Evolutionary conservation across 2,888 invertebrate species (phyloP), one percentile per base, ranked within the genome.

Genomic region (Athripsodes cinereus): DNA sequence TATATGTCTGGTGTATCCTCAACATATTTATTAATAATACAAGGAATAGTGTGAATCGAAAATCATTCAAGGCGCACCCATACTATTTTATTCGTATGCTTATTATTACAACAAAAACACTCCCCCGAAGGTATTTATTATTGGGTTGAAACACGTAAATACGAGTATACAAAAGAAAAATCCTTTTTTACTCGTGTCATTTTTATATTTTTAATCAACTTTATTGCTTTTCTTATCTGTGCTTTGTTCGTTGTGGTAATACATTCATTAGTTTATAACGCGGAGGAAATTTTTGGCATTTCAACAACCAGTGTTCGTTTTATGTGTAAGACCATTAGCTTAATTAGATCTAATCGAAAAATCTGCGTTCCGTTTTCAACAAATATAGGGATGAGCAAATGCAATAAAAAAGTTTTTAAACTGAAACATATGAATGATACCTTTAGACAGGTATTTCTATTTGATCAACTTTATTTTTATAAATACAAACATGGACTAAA

Each of bases 331-430:
- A 54, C 35, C 62, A 62, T 62, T 62, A 62, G 57, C 46, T 50
- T 62, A 62, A 62, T 62, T 60, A 62, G 60, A 62, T 62, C 62
- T 62, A 58, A 60, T 60, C 62, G 55, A 57, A 54, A 56, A 56
- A 62, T 62, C 62, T 62, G 53, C 56, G 50, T 40, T 55, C 53
- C 48, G 3, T 40, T 8, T 40, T 40, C 13, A 26, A 26, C n/a
- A n/a, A 26, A 26, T 26, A 26, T 10, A 26, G 26, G 26, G 26
- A 6, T 26, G n/a, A 26, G 10, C 26, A 26, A 26, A 26, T n/a
- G n/a, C n/a, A n/a, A n/a, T n/a, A n/a, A n/a, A n/a, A n/a, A n/a
- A n/a, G n/a, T n/a, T n/a, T n/a, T n/a, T n/a, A n/a, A n/a, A n/a
- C n/a, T n/a, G n/a, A n/a, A n/a, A n/a, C n/a, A n/a, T n/a, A n/a